A percentile compares a stretch with the other conserved stretches of the same genome.
phyloP scores from a whole-genome alignment of 2,888 invertebrate genomes.

The Orthosia gracilis region DNA sequence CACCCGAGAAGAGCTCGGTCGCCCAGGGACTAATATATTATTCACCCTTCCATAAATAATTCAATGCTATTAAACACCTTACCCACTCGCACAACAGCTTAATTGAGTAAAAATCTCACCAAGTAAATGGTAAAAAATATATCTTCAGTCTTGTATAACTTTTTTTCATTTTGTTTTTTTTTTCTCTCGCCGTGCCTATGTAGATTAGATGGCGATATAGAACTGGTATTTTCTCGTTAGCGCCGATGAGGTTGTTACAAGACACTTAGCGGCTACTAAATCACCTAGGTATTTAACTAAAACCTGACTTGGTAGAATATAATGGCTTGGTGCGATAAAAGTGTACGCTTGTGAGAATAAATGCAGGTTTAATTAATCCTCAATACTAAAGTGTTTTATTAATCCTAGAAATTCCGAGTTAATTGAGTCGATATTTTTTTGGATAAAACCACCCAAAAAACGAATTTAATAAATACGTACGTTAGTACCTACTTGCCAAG shows the following conservation, averaged over 20 bases:
- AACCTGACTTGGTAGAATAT: conserved; percentile 30
- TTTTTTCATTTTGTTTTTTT: conserved; percentile 26
- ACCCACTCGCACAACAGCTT: background rate
- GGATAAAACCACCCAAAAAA: too few species aligned
- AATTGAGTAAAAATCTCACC: background rate
- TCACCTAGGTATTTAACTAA: conserved; percentile 48
- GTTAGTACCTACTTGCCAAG: too few species aligned
- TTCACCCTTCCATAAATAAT: conserved; percentile 2
- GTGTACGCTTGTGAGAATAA: background rate
- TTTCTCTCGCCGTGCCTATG: conserved; percentile 1
- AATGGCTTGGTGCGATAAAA: conserved; percentile 7
- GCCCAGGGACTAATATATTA: too few species aligned
- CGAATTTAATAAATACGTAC: too few species aligned
- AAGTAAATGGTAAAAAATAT: conserved; percentile 18
- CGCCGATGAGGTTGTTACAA: conserved; percentile 60
- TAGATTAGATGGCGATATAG: conserved; percentile 42
- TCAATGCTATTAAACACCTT: background rate
- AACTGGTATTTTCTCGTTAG: conserved; percentile 66
- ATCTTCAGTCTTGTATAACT: background rate
- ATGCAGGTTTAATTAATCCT: background rate
- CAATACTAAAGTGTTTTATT: too few species aligned
- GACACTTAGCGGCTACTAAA: conserved; percentile 50
- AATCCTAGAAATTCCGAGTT: too few species aligned
- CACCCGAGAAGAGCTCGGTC: too few species aligned
- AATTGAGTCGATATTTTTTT: too few species aligned